Evolutionary conservation across 2,888 invertebrate species (phyloP).

Genomic region (Aphidius colemani): DNA sequence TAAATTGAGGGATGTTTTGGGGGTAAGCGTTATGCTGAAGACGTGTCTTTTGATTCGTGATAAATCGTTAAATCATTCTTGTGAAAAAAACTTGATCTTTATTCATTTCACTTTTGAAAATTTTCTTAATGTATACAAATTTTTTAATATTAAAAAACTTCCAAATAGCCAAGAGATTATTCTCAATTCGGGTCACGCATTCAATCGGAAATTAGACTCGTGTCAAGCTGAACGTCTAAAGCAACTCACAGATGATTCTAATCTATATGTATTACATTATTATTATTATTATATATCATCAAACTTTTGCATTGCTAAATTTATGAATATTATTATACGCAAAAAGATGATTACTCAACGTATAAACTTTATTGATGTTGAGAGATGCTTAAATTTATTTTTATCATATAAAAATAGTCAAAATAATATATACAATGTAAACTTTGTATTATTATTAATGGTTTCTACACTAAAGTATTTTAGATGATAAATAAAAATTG

Average conservation of each 20-base stretch:
- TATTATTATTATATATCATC: background rate
- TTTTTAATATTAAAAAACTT: conserved; percentile 5
- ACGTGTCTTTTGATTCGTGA: conserved; percentile 26
- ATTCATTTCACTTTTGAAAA: background rate
- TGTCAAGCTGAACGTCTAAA: conserved; percentile 36
- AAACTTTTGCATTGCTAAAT: background rate
- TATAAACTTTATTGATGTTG: too few species aligned
- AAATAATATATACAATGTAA: too few species aligned
- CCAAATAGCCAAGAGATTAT: conserved; percentile 26
- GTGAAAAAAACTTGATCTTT: conserved; percentile 28
- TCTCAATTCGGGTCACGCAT: conserved; percentile 55
- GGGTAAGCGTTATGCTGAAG: background rate
- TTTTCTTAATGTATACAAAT: too few species aligned
- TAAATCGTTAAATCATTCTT: conserved; percentile 38
- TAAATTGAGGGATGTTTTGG: too few species aligned
- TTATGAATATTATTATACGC: too few species aligned
- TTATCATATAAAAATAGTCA: too few species aligned
- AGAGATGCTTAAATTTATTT: too few species aligned
- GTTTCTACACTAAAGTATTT: too few species aligned
- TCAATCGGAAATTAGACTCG: conserved; percentile 57
- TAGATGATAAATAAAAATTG: too few species aligned
- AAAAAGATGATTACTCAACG: conserved; percentile 1
- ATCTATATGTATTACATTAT: too few species aligned
- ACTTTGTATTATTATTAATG: too few species aligned
- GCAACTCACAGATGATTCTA: background rate